A percentile compares a stretch with the other conserved stretches of the same genome.
phyloP scores from a whole-genome alignment of 2,888 invertebrate species.

The Callyntrura guangdongensis region DNA sequence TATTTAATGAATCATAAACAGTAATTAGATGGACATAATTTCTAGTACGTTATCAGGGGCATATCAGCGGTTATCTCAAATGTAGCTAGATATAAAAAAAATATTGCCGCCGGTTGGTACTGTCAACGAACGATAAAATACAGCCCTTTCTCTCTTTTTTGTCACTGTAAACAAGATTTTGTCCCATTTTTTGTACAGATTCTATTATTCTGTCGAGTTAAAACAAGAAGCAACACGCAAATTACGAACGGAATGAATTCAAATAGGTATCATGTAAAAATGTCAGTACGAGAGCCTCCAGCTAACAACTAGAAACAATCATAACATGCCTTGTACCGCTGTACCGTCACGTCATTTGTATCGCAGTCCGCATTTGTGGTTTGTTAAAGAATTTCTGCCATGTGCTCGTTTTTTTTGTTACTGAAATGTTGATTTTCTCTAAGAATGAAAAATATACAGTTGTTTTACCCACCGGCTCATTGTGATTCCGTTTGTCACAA shows the following conservation, averaged over 20 bases:
- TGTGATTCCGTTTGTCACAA: conserved; percentile 92
- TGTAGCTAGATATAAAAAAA: no score
- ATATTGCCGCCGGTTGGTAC: no score
- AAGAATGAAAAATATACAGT: background rate
- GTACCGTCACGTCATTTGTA: background rate
- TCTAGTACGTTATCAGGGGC: background rate
- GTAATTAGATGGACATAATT: conserved; percentile 53
- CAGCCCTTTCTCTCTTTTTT: no score
- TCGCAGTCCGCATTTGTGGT: conserved; percentile 12
- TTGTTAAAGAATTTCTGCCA: conserved; percentile 5
- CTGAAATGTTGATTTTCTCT: conserved; percentile 28
- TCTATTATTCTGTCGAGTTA: no score
- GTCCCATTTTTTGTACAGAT: no score
- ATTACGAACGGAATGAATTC: background rate
- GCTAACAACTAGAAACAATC: background rate
- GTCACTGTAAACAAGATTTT: background rate
- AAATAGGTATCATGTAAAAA: background rate
- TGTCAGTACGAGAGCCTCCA: conserved; percentile 31
- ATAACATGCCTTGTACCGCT: background rate
- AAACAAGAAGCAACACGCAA: background rate
- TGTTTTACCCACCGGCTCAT: conserved; percentile 90
- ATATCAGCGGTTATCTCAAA: background rate
- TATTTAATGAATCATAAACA: conserved; percentile 51
- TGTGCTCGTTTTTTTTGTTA: conserved; percentile 42
- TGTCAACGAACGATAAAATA: no score